These are phyloP conservation scores for Drosophila formosana DNA, from an alignment of 2,888 invertebrate species.

Conservation along the genomic window DNA sequence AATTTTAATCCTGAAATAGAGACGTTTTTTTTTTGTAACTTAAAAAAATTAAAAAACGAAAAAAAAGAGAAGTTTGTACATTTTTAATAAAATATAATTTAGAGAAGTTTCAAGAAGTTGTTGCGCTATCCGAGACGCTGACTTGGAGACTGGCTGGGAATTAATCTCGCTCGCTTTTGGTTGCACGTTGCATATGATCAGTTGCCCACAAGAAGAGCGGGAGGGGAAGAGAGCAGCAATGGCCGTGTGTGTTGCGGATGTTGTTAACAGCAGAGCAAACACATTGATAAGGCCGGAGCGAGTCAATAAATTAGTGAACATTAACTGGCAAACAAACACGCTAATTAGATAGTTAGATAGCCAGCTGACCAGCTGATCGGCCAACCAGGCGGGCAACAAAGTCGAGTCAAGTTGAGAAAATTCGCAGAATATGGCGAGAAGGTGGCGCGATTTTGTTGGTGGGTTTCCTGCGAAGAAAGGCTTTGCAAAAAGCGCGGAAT, in stretches of 20 bases:
- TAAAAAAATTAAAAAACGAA: no score
- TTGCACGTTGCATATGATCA: constrained; percentile 6
- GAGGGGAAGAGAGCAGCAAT: not conserved
- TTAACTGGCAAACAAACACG: constrained; percentile 71
- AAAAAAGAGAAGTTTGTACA: no score
- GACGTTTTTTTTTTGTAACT: no score
- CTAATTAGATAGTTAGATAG: constrained; percentile 69
- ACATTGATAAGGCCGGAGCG: constrained; percentile 58
- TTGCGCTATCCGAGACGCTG: not conserved
- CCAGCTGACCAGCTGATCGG: constrained; percentile 11
- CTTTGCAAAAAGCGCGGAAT: constrained; percentile 31
- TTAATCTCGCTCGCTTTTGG: not conserved
- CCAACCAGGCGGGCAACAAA: constrained; percentile 10
- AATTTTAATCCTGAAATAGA: no score
- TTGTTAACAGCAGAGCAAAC: constrained; percentile 69
- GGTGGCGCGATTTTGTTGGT: not conserved
- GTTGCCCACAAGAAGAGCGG: not conserved
- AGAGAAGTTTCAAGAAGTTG: no score
- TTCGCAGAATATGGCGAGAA: constrained; percentile 46
- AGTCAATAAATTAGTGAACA: constrained; percentile 60
- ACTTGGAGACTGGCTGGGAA: not conserved
- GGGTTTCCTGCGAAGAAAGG: constrained; percentile 15
- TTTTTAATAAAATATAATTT: no score
- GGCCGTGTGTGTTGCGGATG: constrained; percentile 56
- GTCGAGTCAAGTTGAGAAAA: constrained; percentile 14